Evolutionary conservation across 2,113 vertebrate genomes (phyloP).

Genomic region (Oncorhynchus tshawytscha): DNA sequence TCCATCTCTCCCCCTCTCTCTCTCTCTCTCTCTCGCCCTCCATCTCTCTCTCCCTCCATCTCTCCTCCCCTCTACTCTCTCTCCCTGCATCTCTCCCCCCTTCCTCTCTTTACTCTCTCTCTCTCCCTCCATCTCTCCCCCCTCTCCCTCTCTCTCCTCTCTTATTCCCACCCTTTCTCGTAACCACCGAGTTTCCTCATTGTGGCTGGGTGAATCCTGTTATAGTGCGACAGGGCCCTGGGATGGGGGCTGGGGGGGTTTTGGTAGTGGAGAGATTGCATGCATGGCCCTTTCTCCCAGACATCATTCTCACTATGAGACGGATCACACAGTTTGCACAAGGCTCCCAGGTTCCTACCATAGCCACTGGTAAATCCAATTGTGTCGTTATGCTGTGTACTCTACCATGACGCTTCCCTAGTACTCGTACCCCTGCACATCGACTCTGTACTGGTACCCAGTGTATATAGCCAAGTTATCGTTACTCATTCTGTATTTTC

Average conservation of each 20-base stretch:
- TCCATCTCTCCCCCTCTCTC: no score
- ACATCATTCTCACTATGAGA: conserved; percentile 29
- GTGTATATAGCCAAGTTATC: no score
- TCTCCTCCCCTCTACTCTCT: neutral
- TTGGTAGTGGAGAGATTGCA: neutral
- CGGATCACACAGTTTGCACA: neutral
- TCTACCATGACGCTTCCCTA: neutral
- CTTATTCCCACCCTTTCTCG: conserved; percentile 33
- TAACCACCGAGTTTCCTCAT: conserved; percentile 26
- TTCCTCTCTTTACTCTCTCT: conserved; percentile 1
- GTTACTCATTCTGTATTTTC: no score
- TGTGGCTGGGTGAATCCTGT: conserved; percentile 38
- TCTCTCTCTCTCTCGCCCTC: conserved; percentile 5
- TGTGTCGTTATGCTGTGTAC: neutral
- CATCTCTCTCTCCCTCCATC: conserved; percentile 40
- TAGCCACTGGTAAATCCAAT: neutral
- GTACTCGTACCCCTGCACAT: neutral
- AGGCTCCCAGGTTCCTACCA: conserved; percentile 12
- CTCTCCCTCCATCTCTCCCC: conserved; percentile 2
- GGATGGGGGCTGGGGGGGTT: neutral
- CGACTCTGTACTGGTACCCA: no score
- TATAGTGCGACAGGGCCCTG: conserved; percentile 24
- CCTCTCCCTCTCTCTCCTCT: neutral
- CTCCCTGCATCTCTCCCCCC: neutral
- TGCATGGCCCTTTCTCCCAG: conserved; percentile 5